Evolutionary conservation across 2,797 vertebrate species (phyloP).

Genomic region (Scolopax rusticola): DNA sequence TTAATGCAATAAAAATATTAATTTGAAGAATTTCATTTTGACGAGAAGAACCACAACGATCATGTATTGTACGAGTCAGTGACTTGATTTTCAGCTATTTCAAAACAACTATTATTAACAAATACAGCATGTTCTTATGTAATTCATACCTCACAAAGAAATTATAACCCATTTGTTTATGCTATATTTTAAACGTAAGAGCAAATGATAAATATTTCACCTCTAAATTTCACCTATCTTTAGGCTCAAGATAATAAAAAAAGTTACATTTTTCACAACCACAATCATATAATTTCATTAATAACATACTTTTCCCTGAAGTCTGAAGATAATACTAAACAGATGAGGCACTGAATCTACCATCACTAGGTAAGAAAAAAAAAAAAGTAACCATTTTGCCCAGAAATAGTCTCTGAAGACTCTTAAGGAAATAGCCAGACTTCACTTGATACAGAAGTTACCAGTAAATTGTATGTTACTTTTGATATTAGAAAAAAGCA

Average conservation of each 20-base stretch:
- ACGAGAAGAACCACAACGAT: background rate
- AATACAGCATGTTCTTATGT: background rate
- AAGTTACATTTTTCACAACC: background rate
- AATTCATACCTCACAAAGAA: background rate
- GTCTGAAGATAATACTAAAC: background rate
- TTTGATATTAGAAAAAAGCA: constrained; percentile 36
- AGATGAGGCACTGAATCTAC: background rate
- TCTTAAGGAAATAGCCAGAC: constrained; percentile 28
- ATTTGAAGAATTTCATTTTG: background rate
- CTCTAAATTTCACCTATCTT: background rate
- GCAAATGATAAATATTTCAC: background rate
- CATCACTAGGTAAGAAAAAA: background rate
- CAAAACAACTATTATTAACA: background rate
- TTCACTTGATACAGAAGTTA: constrained; percentile 49
- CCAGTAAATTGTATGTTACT: constrained; percentile 44
- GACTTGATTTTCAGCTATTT: background rate
- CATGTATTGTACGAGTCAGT: background rate
- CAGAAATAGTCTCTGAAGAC: constrained; percentile 47
- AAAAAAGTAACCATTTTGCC: background rate
- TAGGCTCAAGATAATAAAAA: background rate
- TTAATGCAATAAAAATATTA: background rate
- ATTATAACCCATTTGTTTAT: background rate
- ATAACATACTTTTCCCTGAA: background rate
- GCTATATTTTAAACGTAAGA: constrained; percentile 4
- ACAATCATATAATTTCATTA: background rate